A percentile compares a stretch with the other conserved stretches of the same genome.
Evolutionary conservation across 2,113 vertebrate species (phyloP).

Genomic region (Psittacus erithacus): DNA sequence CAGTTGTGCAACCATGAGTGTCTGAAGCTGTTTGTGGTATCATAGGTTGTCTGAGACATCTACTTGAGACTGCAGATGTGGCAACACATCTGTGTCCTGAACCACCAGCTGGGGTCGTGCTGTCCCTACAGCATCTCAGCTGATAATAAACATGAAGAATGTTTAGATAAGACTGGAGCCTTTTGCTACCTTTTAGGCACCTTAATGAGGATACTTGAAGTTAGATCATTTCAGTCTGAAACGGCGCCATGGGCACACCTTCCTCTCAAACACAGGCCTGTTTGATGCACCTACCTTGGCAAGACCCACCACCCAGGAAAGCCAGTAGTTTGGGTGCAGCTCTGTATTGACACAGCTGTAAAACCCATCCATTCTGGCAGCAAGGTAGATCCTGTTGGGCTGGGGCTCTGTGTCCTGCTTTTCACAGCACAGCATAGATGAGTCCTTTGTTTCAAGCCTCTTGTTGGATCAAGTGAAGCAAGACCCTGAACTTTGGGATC

Average conservation of each 20-base stretch:
- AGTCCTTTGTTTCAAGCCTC: not conserved
- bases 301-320: not conserved
- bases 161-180: not conserved
- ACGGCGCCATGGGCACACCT: accelerated
- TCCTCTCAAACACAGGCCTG: not conserved
- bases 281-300: conserved; percentile 19
- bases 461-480: not conserved
- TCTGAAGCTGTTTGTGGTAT: not conserved
- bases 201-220: not conserved
- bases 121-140: not conserved
- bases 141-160: not conserved
- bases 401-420: not conserved
- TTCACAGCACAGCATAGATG: not conserved
- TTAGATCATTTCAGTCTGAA: not conserved
- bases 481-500: not conserved
- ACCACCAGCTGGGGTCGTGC: not conserved
- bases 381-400: not conserved
- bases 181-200: not conserved
- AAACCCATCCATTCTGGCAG: not conserved
- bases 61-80: not conserved
- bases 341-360: conserved; percentile 50
- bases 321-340: conserved; percentile 19
- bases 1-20: not conserved
- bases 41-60: not conserved
- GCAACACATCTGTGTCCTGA: not conserved